A percentile compares a stretch with the other conserved stretches of the same genome.
Evolutionary conservation across 2,888 invertebrate genomes (phyloP).

Genomic region (Drosophila anomelani): DNA sequence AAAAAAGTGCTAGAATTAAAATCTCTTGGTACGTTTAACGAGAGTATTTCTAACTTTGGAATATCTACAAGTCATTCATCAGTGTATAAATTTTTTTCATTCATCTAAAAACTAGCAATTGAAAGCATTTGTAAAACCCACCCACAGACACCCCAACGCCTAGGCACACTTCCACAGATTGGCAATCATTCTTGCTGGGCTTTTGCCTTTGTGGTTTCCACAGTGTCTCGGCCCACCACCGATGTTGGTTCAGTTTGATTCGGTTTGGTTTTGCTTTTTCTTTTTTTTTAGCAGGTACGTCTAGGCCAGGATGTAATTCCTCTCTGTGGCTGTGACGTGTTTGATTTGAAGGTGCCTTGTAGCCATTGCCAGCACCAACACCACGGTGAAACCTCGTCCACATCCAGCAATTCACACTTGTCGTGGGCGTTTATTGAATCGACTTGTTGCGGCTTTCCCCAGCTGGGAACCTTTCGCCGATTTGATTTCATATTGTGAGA

Average conservation of each 20-base stretch:
- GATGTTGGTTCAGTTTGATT: slow-evolving; percentile 25
- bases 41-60: not conserved
- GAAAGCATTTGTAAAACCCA: slow-evolving; percentile 54
- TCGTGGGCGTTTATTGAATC: slow-evolving; percentile 64
- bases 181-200: slow-evolving; percentile 44
- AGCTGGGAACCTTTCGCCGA: slow-evolving; percentile 47
- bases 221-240: slow-evolving; percentile 42
- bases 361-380: slow-evolving; percentile 25
- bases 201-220: slow-evolving; percentile 42
- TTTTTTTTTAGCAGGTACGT: slow-evolving; percentile 10
- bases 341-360: slow-evolving; percentile 65
- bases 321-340: slow-evolving; percentile 30
- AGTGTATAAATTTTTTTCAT: slow-evolving; percentile 26
- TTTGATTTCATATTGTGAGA: slow-evolving; percentile 24
- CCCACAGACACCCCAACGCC: slow-evolving; percentile 40
- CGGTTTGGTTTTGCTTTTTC: slow-evolving; percentile 8
- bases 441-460: slow-evolving; percentile 63
- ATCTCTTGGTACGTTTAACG: not conserved
- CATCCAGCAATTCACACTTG: slow-evolving; percentile 6
- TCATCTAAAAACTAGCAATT: slow-evolving; percentile 57
- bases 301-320: slow-evolving; percentile 17
- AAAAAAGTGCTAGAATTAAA: not conserved
- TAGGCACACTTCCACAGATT: slow-evolving; percentile 62
- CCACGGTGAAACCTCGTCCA: not conserved
- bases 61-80: not conserved